Percentiles rank a stretch among this genome's conserved stretches.
phyloP scores from a whole-genome alignment of 1,140 invertebrate genomes.

The Tigriopus japonicus region DNA sequence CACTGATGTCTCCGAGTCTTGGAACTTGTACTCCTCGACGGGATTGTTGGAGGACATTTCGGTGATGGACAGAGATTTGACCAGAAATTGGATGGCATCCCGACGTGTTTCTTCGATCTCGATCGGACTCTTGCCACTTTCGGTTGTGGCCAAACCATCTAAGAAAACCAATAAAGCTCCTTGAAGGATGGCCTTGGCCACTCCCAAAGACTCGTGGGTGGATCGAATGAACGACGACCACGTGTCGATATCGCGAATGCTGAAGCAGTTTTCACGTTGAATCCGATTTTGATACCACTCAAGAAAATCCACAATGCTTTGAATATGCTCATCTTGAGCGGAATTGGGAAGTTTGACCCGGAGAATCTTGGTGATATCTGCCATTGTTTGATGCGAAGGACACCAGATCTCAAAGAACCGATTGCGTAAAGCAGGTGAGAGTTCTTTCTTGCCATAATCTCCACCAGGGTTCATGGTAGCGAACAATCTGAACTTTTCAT shows the following conservation, averaged over 20 bases:
- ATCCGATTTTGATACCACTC: not conserved
- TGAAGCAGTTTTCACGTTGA: slow-evolving; percentile 24
- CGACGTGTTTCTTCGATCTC: no score
- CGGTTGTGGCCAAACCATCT: slow-evolving; percentile 51
- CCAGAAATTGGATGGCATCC: no score
- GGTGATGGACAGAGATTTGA: no score
- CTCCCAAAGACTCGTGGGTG: slow-evolving; percentile 19
- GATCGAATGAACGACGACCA: slow-evolving; percentile 82
- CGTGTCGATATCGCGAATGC: slow-evolving; percentile 74
- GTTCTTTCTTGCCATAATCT: slow-evolving; percentile 98
- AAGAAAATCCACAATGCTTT: not conserved
- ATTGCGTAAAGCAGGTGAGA: slow-evolving; percentile 91
- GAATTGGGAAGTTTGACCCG: no score
- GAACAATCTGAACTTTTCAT: slow-evolving; percentile 65
- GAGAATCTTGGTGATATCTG: not conserved
- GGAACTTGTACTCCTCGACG: no score
- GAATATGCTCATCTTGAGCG: not conserved
- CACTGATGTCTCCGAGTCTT: no score
- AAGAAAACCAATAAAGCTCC: slow-evolving; percentile 76
- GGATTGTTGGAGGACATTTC: no score
- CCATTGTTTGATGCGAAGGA: slow-evolving; percentile 26
- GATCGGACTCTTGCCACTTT: no score
- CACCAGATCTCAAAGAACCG: slow-evolving; percentile 99
- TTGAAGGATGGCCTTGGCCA: slow-evolving; percentile 53
- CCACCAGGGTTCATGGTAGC: slow-evolving; percentile 99